These are phyloP conservation scores for Drosophila paulistorum DNA, from an alignment of 1,140 invertebrate species.

Conservation along the genomic window DNA sequence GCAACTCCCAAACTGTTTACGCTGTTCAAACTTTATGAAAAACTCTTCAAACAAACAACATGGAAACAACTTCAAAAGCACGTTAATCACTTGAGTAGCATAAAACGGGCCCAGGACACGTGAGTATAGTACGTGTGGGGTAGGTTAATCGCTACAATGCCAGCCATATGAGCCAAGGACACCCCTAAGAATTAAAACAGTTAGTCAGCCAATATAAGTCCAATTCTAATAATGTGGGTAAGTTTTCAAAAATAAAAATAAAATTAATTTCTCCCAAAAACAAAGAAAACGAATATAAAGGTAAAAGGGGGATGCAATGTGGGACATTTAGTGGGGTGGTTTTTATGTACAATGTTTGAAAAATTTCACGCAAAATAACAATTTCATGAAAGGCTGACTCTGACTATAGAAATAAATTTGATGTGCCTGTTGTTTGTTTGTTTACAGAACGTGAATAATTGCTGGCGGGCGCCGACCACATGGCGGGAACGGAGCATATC, in stretches of 20 bases:
- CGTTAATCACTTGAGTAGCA: constrained; percentile 40
- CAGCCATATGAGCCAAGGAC: constrained; percentile 52
- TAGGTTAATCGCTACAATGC: constrained; percentile 69
- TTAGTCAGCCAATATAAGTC: constrained; percentile 63
- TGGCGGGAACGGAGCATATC: neutral
- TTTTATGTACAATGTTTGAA: constrained; percentile 46
- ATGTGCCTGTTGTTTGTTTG: constrained; percentile 64
- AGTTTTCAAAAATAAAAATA: constrained; percentile 53
- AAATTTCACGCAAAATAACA: constrained; percentile 73
- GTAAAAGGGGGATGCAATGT: constrained; percentile 17
- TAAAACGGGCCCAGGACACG: constrained; percentile 17
- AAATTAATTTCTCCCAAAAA: constrained; percentile 51
- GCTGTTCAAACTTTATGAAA: constrained; percentile 42
- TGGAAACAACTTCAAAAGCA: constrained; percentile 58
- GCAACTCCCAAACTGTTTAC: constrained; percentile 52
- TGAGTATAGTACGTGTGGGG: constrained; percentile 56
- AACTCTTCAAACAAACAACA: constrained; percentile 43
- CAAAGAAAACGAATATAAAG: constrained; percentile 9
- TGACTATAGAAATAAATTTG: constrained; percentile 75
- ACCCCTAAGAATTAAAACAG: constrained; percentile 28
- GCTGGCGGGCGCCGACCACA: constrained; percentile 44
- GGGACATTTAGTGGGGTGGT: constrained; percentile 53
- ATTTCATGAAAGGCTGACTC: constrained; percentile 45
- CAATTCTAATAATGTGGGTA: constrained; percentile 57
- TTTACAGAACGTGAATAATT: constrained; percentile 77